These are phyloP conservation scores for Okapia johnstoni DNA, from an alignment of 2,113 vertebrate genomes.

Conservation along the genomic window DNA sequence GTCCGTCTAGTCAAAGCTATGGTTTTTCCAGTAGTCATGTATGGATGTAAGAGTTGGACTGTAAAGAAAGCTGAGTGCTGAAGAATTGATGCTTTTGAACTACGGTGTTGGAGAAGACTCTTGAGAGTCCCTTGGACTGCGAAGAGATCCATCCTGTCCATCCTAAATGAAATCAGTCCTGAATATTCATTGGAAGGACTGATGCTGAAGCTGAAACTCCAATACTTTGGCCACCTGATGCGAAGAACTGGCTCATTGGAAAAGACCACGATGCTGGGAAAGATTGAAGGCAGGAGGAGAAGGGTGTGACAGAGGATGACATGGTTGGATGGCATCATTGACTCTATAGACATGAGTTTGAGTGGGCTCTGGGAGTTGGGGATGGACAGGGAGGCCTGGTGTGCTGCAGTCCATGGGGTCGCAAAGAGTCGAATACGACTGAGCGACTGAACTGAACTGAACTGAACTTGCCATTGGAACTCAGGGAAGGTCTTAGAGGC, in stretches of 20 bases:
- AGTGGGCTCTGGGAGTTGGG: not conserved
- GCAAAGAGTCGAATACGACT: not conserved
- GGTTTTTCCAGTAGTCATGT: not conserved
- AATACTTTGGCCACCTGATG: not conserved
- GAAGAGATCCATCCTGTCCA: not conserved
- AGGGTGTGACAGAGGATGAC: not conserved
- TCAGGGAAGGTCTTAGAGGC: not conserved
- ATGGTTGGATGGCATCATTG: not conserved
- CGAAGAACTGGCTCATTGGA: not conserved
- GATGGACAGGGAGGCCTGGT: not conserved
- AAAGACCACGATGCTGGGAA: not conserved
- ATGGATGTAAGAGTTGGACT: not conserved
- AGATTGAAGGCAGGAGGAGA: not conserved
- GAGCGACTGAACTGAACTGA: not conserved
- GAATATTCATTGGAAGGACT: not conserved
- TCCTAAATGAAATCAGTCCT: not conserved
- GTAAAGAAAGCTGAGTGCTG: fast-evolving
- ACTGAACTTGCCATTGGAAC: not conserved
- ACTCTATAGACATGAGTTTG: not conserved
- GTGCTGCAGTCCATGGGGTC: not conserved
- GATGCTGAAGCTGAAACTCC: not conserved
- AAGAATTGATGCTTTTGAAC: not conserved
- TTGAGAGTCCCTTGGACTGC: not conserved
- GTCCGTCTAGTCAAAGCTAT: not conserved
- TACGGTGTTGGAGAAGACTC: not conserved